Evolutionary conservation across 53 echinoderm and acorn worm species (phyloP).

Genomic region (Stichopus horrens): DNA sequence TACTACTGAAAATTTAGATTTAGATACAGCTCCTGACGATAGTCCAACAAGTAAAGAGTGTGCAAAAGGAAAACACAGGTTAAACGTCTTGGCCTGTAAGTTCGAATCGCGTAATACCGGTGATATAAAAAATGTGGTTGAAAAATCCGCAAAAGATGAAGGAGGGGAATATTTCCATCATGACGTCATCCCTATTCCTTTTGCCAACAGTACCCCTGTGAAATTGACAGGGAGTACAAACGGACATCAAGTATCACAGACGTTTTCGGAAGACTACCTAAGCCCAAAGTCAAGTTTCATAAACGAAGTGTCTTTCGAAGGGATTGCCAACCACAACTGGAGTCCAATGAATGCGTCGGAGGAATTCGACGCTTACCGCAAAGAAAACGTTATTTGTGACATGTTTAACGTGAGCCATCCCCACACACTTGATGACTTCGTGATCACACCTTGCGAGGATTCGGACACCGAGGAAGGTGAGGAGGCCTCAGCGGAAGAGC

Average conservation of each 20-base stretch:
- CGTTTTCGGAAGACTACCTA: not conserved
- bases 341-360: not conserved
- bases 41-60: too few species aligned
- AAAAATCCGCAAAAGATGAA: not conserved
- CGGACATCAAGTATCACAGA: not conserved
- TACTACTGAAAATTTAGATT: not conserved
- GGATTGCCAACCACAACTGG: not conserved
- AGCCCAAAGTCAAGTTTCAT: conserved; percentile 3
- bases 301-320: not conserved
- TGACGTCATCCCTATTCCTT: not conserved
- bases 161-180: not conserved
- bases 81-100: conserved; percentile 28
- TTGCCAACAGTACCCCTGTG: not conserved
- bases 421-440: conserved; percentile 3
- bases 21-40: not conserved
- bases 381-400: not conserved
- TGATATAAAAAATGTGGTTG: too few species aligned
- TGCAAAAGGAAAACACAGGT: not conserved
- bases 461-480: conserved; percentile 31
- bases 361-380: not conserved
- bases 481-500: not conserved
- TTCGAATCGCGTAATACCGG: conserved; percentile 3
- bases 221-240: not conserved
- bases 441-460: conserved; percentile 39
- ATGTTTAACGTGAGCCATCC: not conserved